These are phyloP conservation scores for Apostichopus leukothele DNA, from an alignment of 53 echinoderm and acorn worm species.

Conservation along the genomic window DNA sequence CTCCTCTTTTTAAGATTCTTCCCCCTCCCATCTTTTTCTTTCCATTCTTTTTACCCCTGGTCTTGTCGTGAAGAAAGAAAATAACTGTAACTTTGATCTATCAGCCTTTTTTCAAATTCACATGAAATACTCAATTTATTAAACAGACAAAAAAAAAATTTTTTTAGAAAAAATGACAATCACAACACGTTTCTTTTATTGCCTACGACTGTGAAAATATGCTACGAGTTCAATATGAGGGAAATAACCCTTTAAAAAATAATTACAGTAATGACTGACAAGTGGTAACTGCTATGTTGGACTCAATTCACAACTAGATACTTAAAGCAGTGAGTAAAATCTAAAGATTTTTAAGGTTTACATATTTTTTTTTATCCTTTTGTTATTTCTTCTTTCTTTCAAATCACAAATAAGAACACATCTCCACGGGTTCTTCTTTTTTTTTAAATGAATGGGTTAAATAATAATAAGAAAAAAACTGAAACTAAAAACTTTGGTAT, in stretches of 20 bases:
- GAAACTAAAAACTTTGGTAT: conserved; percentile 48
- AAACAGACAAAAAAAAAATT: neutral
- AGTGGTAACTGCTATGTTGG: conserved; percentile 2
- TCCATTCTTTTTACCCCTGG: neutral
- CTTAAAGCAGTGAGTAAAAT: conserved; percentile 2
- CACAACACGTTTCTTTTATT: conserved; percentile 38
- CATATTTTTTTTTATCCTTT: neutral
- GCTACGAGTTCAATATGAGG: conserved; percentile 29
- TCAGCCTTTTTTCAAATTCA: conserved; percentile 35
- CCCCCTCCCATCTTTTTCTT: neutral
- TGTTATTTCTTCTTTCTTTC: neutral
- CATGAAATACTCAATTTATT: conserved; percentile 39
- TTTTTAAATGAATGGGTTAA: conserved; percentile 26
- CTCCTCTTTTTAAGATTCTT: neutral
- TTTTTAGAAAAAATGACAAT: conserved; percentile 33
- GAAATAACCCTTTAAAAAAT: neutral
- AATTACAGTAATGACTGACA: neutral
- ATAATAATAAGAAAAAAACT: conserved; percentile 8
- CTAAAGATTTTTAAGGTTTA: neutral
- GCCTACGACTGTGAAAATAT: conserved; percentile 44
- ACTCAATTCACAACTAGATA: conserved; percentile 12
- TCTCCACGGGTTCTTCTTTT: neutral
- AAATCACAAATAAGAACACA: conserved; percentile 8
- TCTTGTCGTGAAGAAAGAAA: neutral
- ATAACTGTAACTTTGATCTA: conserved; percentile 26